phyloP scores from a whole-genome alignment of 2,888 invertebrate species.

The Mythimna albipuncta region DNA sequence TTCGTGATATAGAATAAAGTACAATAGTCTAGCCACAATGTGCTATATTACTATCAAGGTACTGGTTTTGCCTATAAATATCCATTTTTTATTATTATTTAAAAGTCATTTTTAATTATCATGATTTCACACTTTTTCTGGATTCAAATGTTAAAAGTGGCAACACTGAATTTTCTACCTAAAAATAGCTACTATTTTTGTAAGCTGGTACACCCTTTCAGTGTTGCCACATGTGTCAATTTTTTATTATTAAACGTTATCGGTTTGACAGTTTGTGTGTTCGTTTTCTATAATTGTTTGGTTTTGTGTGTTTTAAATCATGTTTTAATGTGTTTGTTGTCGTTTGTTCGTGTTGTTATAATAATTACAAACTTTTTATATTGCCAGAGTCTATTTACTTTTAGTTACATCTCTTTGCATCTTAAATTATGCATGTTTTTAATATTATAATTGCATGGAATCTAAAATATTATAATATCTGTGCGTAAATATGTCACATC shows the following conservation, averaged over 20 bases:
- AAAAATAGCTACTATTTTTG: constrained; percentile 22
- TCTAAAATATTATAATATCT: background rate
- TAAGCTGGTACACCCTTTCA: constrained; percentile 28
- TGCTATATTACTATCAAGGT: constrained; percentile 60
- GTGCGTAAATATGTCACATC: background rate
- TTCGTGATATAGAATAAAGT: constrained; percentile 39
- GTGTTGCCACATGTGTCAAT: constrained; percentile 42
- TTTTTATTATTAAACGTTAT: constrained; percentile 30
- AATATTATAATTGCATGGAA: constrained; percentile 12
- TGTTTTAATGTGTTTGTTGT: constrained; percentile 45
- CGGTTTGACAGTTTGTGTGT: constrained; percentile 35
- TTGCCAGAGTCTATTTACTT: constrained; percentile 21
- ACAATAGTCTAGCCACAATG: constrained; percentile 54
- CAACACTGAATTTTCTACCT: constrained; percentile 32
- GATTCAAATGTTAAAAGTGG: constrained; percentile 27
- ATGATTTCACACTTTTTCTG: constrained; percentile 26
- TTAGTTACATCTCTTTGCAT: constrained; percentile 24
- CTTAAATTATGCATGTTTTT: constrained; percentile 43
- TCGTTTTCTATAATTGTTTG: constrained; percentile 37
- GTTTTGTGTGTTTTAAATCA: constrained; percentile 54
- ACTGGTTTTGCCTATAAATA: constrained; percentile 50
- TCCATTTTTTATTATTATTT: constrained; percentile 30
- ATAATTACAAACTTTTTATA: constrained; percentile 6
- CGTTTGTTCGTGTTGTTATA: constrained; percentile 29
- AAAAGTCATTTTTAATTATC: constrained; percentile 31